Conservation (phyloP, 2,113 vertebrate genomes). For the Otocyon megalotis region DNA sequence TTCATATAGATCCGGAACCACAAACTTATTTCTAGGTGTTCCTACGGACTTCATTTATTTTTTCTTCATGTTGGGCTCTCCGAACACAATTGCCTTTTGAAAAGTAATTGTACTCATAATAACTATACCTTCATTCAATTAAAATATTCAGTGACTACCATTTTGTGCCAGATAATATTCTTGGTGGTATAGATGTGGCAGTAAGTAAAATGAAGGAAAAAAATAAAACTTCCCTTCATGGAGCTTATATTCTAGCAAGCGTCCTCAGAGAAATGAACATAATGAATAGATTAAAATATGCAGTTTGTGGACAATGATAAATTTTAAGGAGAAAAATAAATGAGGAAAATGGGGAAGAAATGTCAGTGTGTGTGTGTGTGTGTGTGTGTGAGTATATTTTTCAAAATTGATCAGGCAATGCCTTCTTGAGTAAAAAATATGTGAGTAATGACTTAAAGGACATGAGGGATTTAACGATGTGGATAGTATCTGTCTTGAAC, state of each 20-base stretch:
- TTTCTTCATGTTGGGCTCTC: neutral
- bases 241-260: neutral
- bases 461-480: neutral
- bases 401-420: neutral
- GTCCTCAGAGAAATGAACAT: neutral
- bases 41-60: neutral
- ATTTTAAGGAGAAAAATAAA: neutral
- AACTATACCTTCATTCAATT: neutral
- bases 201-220: neutral
- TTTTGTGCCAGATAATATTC: neutral
- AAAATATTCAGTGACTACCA: neutral
- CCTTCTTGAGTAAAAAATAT: neutral
- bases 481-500: neutral
- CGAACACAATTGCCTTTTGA: neutral
- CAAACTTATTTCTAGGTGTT: neutral
- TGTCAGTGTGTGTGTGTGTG: neutral
- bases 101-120: neutral
- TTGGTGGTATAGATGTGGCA: neutral
- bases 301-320: neutral
- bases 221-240: neutral
- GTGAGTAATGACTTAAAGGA: neutral
- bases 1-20: neutral
- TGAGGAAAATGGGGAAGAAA: neutral
- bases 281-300: neutral
- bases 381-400: neutral